These are phyloP conservation scores for Chiridota heheva DNA, from an alignment of 35 echinoderm and acorn worm genomes.

Conservation along the genomic window DNA sequence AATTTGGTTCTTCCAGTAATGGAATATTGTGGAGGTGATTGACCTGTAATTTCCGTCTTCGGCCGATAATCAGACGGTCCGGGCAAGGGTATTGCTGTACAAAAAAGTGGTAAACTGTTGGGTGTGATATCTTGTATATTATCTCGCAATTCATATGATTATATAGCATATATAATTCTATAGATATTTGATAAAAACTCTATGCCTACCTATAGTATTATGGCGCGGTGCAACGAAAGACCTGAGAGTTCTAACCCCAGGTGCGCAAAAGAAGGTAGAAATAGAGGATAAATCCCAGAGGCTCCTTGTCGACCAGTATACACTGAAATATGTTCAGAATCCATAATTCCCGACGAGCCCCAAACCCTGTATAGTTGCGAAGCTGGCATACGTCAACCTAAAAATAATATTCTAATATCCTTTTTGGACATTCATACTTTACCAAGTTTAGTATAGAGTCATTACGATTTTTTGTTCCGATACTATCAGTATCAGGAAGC, in stretches of 20 bases:
- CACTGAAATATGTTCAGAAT: too few species aligned
- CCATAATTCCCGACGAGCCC: too few species aligned
- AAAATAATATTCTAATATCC: too few species aligned
- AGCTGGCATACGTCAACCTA: too few species aligned
- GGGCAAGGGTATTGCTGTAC: slow-evolving; percentile 71
- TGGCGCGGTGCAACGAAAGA: background rate
- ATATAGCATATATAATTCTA: background rate
- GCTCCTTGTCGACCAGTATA: too few species aligned
- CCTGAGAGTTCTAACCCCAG: background rate
- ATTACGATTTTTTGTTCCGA: too few species aligned
- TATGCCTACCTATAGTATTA: background rate
- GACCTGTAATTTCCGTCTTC: slow-evolving; percentile 40
- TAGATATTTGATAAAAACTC: background rate
- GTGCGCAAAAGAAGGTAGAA: background rate
- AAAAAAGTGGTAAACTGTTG: background rate
- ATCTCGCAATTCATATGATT: too few species aligned
- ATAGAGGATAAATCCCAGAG: too few species aligned
- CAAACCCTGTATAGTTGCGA: too few species aligned
- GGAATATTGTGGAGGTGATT: slow-evolving; percentile 56
- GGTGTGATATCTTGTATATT: background rate
- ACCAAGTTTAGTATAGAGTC: too few species aligned
- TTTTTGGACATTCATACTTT: too few species aligned
- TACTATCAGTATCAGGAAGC: too few species aligned
- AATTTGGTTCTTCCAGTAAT: slow-evolving; percentile 79
- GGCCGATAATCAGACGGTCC: slow-evolving; percentile 88